phyloP scores from a whole-genome alignment of 2,113 vertebrate species.

The Enhydra lutris region DNA sequence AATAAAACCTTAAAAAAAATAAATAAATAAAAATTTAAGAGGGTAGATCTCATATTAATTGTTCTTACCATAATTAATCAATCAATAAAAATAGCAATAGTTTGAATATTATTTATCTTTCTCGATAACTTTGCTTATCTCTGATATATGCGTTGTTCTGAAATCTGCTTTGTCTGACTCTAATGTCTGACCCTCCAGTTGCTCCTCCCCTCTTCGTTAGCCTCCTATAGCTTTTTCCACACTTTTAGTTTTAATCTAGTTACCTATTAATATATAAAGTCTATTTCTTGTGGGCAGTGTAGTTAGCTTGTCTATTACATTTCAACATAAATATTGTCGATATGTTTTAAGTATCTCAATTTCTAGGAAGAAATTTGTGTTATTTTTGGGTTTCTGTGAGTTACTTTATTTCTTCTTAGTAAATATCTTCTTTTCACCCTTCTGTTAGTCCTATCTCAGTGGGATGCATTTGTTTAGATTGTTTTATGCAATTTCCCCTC shows the following conservation, averaged over 20 bases:
- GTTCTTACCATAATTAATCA: neutral
- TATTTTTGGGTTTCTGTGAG: neutral
- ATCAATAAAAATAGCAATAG: neutral
- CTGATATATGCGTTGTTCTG: neutral
- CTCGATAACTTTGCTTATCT: neutral
- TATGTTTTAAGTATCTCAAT: neutral
- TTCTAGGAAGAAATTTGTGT: neutral
- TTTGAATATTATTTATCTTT: neutral
- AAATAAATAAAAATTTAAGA: neutral
- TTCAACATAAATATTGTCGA: neutral
- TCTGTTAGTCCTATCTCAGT: neutral
- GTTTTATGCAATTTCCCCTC: neutral
- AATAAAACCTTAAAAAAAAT: neutral
- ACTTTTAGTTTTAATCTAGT: neutral
- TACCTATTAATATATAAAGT: neutral
- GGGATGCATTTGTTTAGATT: neutral
- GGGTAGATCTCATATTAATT: neutral
- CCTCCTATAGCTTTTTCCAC: neutral
- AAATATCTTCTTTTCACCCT: neutral
- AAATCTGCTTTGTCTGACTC: neutral
- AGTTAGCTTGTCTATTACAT: neutral
- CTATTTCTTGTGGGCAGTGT: neutral
- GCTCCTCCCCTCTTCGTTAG: neutral
- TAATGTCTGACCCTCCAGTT: neutral
- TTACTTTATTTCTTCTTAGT: neutral